Conservation (phyloP, 2,797 vertebrate genomes). For the Sternotherus odoratus region DNA sequence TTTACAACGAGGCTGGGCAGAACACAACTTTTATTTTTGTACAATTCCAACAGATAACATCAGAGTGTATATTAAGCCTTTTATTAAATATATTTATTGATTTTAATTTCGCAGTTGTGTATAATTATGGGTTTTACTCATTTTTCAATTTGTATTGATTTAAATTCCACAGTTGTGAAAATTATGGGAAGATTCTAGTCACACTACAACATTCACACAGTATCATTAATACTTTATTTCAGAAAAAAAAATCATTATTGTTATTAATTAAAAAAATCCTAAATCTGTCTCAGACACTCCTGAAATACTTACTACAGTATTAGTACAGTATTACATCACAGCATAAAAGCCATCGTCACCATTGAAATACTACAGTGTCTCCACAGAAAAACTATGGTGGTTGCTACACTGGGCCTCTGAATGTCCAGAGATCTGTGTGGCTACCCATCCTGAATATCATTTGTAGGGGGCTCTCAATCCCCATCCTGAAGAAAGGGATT, state of each 20-base stretch:
- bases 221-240: not conserved
- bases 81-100: too few relatives aligned
- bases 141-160: too few relatives aligned
- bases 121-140: not conserved
- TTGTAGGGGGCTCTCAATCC: too few relatives aligned
- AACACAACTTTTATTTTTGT: not conserved
- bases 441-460: not conserved
- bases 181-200: not conserved
- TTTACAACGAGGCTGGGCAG: not conserved
- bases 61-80: not conserved
- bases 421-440: not conserved
- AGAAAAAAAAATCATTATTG: not conserved
- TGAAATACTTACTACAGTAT: too few relatives aligned
- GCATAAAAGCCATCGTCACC: too few relatives aligned
- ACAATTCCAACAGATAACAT: not conserved
- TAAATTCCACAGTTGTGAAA: not conserved
- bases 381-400: not conserved
- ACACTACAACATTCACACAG: not conserved
- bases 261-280: too few relatives aligned
- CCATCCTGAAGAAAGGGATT: not conserved
- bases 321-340: too few relatives aligned
- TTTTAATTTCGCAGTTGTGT: not conserved
- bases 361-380: not conserved
- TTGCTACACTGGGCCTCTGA: not conserved
- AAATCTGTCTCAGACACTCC: too few relatives aligned